Conservation (phyloP, 2,888 invertebrate genomes). For the Barypeithes pellucidus region DNA sequence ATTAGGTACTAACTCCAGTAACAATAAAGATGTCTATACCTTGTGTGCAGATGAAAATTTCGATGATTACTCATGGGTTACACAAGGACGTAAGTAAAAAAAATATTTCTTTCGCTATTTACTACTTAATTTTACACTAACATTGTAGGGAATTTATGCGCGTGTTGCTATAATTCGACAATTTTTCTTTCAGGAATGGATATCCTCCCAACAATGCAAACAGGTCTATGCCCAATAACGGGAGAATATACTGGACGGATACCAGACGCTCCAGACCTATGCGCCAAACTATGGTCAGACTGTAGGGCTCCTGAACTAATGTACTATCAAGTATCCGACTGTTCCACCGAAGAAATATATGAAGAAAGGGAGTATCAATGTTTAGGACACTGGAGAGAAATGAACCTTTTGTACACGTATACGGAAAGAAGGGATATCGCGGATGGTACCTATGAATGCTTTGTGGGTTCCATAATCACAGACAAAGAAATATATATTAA, state of each 20-base stretch:
- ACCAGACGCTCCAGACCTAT: conserved; percentile 75
- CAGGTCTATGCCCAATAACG: conserved; percentile 76
- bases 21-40: conserved; percentile 62
- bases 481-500: conserved; percentile 77
- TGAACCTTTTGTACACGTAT: conserved; percentile 76
- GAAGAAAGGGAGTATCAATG: conserved; percentile 80
- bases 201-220: conserved; percentile 56
- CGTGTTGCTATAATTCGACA: too few species aligned
- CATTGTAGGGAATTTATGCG: too few species aligned
- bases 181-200: conserved; percentile 56
- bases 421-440: conserved; percentile 77
- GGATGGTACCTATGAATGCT: conserved; percentile 77
- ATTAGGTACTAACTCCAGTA: conserved; percentile 68
- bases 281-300: conserved; percentile 79
- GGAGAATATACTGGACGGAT: conserved; percentile 79
- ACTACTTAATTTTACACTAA: too few species aligned
- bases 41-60: conserved; percentile 70
- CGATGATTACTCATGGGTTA: conserved; percentile 74
- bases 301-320: conserved; percentile 78
- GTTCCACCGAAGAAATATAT: conserved; percentile 75
- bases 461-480: conserved; percentile 76
- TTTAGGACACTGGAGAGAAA: conserved; percentile 79
- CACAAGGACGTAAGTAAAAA: conserved; percentile 77
- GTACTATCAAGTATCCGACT: conserved; percentile 79
- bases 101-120: too few species aligned